phyloP scores from a whole-genome alignment of 2,888 invertebrate genomes.

The Perdita meconis region DNA sequence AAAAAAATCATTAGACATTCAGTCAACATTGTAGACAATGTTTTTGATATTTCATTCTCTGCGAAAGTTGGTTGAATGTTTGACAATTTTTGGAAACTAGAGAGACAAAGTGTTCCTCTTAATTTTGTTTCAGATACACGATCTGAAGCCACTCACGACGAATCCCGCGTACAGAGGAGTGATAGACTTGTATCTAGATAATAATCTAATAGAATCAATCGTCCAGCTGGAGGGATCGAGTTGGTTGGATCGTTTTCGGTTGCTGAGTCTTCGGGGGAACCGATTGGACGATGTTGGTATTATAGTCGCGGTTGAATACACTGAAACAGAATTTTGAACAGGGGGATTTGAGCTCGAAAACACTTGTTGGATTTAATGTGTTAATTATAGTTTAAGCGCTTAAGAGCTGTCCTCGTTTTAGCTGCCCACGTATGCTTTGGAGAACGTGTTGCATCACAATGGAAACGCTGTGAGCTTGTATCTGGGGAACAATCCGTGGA shows the following conservation, averaged over 20 bases:
- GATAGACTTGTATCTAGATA: slow-evolving; percentile 90
- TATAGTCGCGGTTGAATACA: neutral
- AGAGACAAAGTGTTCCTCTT: too few relatives aligned
- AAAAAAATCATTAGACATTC: too few relatives aligned
- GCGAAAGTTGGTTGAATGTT: too few relatives aligned
- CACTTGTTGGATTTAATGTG: slow-evolving; percentile 3
- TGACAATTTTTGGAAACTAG: too few relatives aligned
- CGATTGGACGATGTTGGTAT: slow-evolving; percentile 88
- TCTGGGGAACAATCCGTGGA: slow-evolving; percentile 92
- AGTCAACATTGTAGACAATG: too few relatives aligned
- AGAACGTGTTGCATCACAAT: slow-evolving; percentile 91
- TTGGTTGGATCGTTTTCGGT: slow-evolving; percentile 91
- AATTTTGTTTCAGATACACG: slow-evolving; percentile 85
- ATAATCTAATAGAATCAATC: slow-evolving; percentile 89
- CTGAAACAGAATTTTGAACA: slow-evolving; percentile 28
- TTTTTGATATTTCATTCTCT: too few relatives aligned
- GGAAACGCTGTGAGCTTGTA: slow-evolving; percentile 89
- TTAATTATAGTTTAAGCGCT: slow-evolving; percentile 14
- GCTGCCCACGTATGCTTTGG: slow-evolving; percentile 92
- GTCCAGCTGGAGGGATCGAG: slow-evolving; percentile 90
- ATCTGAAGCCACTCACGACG: slow-evolving; percentile 87
- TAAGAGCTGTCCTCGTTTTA: slow-evolving; percentile 80
- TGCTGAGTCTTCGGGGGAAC: slow-evolving; percentile 91
- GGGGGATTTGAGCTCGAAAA: slow-evolving; percentile 16
- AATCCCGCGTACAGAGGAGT: slow-evolving; percentile 89